Base-by-base conservation (phyloP, 2,888 invertebrate species). In the Ctena decussata region DNA sequence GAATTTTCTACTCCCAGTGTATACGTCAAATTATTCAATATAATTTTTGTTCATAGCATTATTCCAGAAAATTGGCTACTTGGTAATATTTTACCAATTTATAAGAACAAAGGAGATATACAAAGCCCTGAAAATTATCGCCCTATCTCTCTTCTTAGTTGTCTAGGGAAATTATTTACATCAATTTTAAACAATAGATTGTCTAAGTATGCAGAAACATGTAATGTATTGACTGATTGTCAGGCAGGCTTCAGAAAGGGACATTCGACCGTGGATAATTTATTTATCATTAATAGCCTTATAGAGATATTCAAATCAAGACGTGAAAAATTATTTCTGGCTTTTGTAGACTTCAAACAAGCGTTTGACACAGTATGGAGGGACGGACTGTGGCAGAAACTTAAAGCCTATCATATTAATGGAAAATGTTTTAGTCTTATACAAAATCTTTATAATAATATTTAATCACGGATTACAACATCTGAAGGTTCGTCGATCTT, bases 61-160 rank as follows among this genome's bases (percentile, higher is more conserved):
- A 39, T 82, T 1, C 77, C 82, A 1, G 72, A 82, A 37, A 27
- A 41, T 8, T 72, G 77, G 77, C 27, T 77, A 32, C 30, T 32
- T 18, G 77, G 82, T 35, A 77, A 70, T 24, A 82, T 77, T 39
- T 71, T 53, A 57, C 81, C 81, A 27, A 81, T 81, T 44, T 81
- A 57, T 53, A 81, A 75, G 41, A 76, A 81, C 18, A 81, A 76
- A 76, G 81, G 81, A 0, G 46, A 37, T 32, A 27, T 18, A 11
- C 32, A 37, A 12, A 70, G 77, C 30, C 81, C 76, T n/a, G 71
- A 53, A 27, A 81, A 81, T 53, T 81, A 76, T n/a, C 35, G 77
- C 15, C 71, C 81, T 6, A 77, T 81, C 1, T 77, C 81, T 1
- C 70, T 53, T 5, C 32, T 78, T 12, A 78, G 78, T 41, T 65